Percentiles rank a stretch among this genome's conserved stretches.
Conservation (phyloP, 2,113 vertebrate species). For the Vimba vimba region DNA sequence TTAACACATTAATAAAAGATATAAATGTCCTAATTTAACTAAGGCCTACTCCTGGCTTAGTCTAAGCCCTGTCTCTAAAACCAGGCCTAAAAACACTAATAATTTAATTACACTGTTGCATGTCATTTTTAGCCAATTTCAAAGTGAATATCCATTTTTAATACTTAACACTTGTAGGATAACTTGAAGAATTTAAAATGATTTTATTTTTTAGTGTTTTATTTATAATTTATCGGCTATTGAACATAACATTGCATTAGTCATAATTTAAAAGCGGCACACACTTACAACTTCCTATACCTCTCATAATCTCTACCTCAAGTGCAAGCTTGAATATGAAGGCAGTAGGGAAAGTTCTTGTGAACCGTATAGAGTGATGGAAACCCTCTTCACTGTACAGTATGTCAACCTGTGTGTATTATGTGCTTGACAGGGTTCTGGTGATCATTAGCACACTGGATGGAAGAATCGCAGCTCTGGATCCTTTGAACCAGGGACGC, state of each 20-base stretch:
- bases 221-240: background rate
- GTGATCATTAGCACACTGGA: slow-evolving; percentile 98
- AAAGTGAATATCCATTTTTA: background rate
- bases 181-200: background rate
- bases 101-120: background rate
- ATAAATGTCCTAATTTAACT: too few relatives aligned
- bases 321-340: background rate
- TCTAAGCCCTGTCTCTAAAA: too few relatives aligned
- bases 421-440: slow-evolving; percentile 79
- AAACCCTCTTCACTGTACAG: background rate
- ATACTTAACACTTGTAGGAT: background rate
- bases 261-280: background rate
- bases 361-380: background rate
- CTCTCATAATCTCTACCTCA: background rate
- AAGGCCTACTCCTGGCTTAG: too few relatives aligned
- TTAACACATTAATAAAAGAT: too few relatives aligned
- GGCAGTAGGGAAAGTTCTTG: background rate
- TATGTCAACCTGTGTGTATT: background rate
- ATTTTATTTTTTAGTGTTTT: background rate
- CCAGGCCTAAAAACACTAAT: background rate
- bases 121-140: background rate
- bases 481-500: slow-evolving; percentile 90
- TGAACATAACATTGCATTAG: background rate
- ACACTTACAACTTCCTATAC: background rate
- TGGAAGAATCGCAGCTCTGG: slow-evolving; percentile 91